phyloP scores from a whole-genome alignment of 2,888 invertebrate genomes.

The Machimus rusticus region DNA sequence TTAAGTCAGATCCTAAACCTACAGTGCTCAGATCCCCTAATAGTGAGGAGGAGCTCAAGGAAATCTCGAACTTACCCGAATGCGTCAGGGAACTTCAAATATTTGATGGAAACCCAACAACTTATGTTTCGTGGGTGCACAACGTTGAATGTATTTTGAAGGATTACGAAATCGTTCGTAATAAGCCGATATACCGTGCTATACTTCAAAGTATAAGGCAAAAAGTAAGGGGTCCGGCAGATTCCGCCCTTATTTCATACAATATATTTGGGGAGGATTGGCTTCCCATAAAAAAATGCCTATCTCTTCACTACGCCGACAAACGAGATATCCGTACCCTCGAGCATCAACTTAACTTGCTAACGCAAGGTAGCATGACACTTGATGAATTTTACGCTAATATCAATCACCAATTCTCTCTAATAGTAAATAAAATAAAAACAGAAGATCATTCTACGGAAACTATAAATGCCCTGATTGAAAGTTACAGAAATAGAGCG shows the following conservation, averaged over 20 bases:
- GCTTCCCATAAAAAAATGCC: too few relatives aligned
- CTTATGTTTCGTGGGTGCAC: constrained; percentile 13
- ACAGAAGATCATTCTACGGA: constrained; percentile 47
- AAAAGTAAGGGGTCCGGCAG: constrained; percentile 29
- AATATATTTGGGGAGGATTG: constrained; percentile 25
- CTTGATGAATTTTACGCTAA: constrained; percentile 37
- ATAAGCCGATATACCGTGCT: not conserved
- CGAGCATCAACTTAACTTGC: not conserved
- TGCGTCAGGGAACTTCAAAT: not conserved
- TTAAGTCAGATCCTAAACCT: not conserved
- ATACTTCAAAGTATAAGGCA: not conserved
- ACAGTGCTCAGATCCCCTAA: not conserved
- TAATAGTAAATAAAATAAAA: constrained; percentile 50
- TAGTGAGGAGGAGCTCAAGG: not conserved
- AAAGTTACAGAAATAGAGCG: constrained; percentile 34
- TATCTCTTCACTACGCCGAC: too few relatives aligned
- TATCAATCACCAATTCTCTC: constrained; percentile 47
- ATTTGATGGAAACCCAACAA: constrained; percentile 15
- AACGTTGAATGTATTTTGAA: constrained; percentile 14
- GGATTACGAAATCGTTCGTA: constrained; percentile 26
- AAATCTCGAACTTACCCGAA: not conserved
- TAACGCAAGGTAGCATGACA: not conserved
- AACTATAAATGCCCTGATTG: constrained; percentile 44
- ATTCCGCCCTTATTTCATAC: constrained; percentile 27
- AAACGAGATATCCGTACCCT: too few relatives aligned